Evolutionary conservation across 2,888 invertebrate genomes (phyloP), one percentile per base, ranked within the genome.

Genomic region (Tenthredo livida): DNA sequence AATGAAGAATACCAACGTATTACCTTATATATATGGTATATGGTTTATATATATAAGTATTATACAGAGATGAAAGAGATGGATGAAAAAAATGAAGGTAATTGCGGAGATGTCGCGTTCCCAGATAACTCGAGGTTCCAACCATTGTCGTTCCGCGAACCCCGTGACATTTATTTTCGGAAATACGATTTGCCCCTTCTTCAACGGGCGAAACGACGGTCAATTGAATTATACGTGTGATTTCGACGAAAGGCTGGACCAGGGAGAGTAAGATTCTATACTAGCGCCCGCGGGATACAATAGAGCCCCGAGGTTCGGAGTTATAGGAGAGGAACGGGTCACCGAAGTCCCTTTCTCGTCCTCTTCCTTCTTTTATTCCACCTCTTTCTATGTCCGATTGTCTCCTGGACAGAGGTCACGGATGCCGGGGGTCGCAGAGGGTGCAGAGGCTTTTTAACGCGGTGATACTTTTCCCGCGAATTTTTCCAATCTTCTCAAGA

Each of bases 151-250:
- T 78, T 78, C 33, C 78, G 78, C 12, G 54, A 78, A 37, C 58
- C 50, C 78, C 33, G 78, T 33, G 78, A 78, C 78, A 78, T 78
- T 78, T 78, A 78, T 78, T 78, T 78, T 78, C 78, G 78, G 78
- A 78, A 78, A 78, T 78, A 78, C 78, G 78, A 78, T 78, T 78
- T 78, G 78, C 78, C 78, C 78, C 78, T 78, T 78, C 78, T 78
- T 78, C 78, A 78, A 54, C 50, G 78, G 54, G 37, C 54, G 86
- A 85, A 87, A 86, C 85, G 87, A 86, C 84, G 85, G 58, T 86
- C 84, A 21, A 72, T 80, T 88, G 88, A 89, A 90, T 89, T 89
- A 89, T 89, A 86, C 87, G 86, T 86, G 88, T 86, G 88, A 88
- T 77, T 58, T 78, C 78, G 78, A 78, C 78, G 78, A 78, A 78